Evolutionary conservation across 2,113 vertebrate species (phyloP).

Genomic region (Nothobranchius furzeri): DNA sequence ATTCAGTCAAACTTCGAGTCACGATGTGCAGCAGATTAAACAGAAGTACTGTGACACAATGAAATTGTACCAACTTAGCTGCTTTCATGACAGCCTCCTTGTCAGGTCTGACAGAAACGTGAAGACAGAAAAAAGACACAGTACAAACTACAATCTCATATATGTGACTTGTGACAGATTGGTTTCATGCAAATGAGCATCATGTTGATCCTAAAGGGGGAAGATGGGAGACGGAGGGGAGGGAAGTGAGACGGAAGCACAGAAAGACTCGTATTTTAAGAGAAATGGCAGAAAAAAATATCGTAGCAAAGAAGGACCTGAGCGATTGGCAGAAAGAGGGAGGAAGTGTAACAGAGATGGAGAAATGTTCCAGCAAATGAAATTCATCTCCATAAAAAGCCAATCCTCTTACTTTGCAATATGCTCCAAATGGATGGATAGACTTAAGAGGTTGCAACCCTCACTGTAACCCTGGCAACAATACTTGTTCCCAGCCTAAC

Average conservation of each 20-base stretch:
- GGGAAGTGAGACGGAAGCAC: not conserved
- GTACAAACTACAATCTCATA: conserved; percentile 7
- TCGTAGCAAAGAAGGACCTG: not conserved
- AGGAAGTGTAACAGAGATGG: conserved; percentile 5
- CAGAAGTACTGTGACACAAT: conserved; percentile 40
- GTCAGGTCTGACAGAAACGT: conserved; percentile 28
- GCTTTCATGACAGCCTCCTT: conserved; percentile 21
- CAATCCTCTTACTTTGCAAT: conserved; percentile 67
- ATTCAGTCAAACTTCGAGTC: conserved; percentile 16
- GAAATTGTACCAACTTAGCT: conserved; percentile 24
- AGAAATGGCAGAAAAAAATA: not conserved
- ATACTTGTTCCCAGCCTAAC: conserved; percentile 17
- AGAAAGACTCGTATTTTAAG: not conserved
- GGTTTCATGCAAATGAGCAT: conserved; percentile 48
- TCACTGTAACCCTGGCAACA: conserved; percentile 58
- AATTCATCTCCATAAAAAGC: conserved; percentile 71
- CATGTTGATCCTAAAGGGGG: conserved; percentile 31
- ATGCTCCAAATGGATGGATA: conserved; percentile 66
- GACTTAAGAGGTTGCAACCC: conserved; percentile 57
- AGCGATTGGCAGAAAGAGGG: not conserved
- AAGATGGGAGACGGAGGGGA: not conserved
- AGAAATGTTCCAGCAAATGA: conserved; percentile 45
- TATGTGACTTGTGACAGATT: conserved; percentile 15
- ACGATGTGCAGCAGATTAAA: conserved; percentile 25
- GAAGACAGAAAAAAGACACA: conserved; percentile 1